Percentiles rank a stretch among this genome's conserved stretches.
phyloP scores from a whole-genome alignment of 1,140 invertebrate genomes.

The Neuroterus valhalla region DNA sequence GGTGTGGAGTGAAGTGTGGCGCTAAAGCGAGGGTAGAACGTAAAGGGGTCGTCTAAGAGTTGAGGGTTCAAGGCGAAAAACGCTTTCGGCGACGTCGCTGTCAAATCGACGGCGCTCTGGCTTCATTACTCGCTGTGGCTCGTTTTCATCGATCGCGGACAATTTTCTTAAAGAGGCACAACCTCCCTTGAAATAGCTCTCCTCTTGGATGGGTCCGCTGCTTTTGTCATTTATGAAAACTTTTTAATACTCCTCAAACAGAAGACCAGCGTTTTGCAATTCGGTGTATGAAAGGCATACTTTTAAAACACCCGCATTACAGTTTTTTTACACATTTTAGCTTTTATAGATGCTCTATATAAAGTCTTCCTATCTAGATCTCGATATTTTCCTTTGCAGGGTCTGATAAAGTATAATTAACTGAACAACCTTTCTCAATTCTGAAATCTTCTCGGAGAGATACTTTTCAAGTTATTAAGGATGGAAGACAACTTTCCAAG shows the following conservation, averaged over 20 bases:
- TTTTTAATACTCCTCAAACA: conserved; percentile 5
- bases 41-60: conserved; percentile 7
- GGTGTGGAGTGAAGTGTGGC: not conserved
- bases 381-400: too few relatives aligned
- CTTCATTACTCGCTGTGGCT: conserved; percentile 18
- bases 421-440: too few relatives aligned
- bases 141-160: conserved; percentile 23
- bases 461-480: too few relatives aligned
- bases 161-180: conserved; percentile 22
- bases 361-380: too few relatives aligned
- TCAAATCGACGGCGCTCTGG: conserved; percentile 18
- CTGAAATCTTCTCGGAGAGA: too few relatives aligned
- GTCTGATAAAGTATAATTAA: too few relatives aligned
- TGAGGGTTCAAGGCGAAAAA: conserved; percentile 10
- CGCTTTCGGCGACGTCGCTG: conserved; percentile 5
- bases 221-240: conserved; percentile 15
- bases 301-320: not conserved
- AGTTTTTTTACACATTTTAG: not conserved
- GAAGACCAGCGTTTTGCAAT: conserved; percentile 8
- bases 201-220: not conserved
- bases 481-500: too few relatives aligned
- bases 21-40: not conserved
- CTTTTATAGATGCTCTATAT: too few relatives aligned
- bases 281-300: not conserved
- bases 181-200: too few relatives aligned